Conservation (phyloP, 2,797 vertebrate species). For the Rhynchonycteris naso region DNA sequence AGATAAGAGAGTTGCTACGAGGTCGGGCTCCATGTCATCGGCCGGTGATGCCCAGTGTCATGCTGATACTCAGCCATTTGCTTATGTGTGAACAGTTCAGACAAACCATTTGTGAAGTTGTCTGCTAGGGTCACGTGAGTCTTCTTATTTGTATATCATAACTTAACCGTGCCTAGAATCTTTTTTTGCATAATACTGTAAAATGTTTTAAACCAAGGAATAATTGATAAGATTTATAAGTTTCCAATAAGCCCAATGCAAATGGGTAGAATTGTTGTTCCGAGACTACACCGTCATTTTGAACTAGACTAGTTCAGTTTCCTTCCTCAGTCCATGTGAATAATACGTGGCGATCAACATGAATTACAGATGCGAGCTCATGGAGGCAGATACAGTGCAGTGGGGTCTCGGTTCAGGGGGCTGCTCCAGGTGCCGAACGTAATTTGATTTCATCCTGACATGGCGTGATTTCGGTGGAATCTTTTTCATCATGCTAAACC, state of each 20-base stretch:
- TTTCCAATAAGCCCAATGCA: constrained; percentile 8
- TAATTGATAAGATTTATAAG: constrained; percentile 23
- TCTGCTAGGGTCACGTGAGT: not conserved
- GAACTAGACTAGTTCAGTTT: not conserved
- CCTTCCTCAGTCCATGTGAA: constrained; percentile 42
- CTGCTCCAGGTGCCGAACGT: not conserved
- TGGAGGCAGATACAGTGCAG: constrained; percentile 22
- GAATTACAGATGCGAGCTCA: constrained; percentile 53
- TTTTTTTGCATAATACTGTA: not conserved
- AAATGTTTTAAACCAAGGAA: not conserved
- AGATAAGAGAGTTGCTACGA: not conserved
- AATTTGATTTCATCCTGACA: constrained; percentile 32
- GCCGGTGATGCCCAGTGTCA: not conserved
- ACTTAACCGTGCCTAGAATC: not conserved
- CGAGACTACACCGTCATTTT: not conserved
- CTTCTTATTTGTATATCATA: not conserved
- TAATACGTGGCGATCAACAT: constrained; percentile 57
- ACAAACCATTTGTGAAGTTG: not conserved
- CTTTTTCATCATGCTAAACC: not conserved
- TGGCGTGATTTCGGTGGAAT: constrained; percentile 23
- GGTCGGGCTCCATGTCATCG: not conserved
- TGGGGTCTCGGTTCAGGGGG: not conserved
- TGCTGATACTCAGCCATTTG: not conserved
- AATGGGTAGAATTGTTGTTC: not conserved
- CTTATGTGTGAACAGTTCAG: not conserved